Conservation (phyloP, 2,113 vertebrate species). For the Dolichallabes microphthalmus region DNA sequence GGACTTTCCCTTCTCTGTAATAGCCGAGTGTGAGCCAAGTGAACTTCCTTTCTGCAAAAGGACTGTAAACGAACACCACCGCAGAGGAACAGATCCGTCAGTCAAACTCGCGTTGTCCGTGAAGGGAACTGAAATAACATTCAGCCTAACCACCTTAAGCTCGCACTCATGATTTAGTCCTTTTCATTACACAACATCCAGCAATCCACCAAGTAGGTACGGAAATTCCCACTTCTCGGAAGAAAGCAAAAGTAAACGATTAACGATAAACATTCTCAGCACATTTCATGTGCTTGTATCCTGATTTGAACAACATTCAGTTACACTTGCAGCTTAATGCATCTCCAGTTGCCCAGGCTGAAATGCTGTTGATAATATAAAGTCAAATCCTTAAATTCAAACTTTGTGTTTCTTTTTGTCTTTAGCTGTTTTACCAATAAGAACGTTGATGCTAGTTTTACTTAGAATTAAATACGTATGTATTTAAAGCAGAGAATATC, state of each 20-base stretch:
- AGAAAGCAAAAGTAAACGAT: neutral
- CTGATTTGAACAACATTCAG: neutral
- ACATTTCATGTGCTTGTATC: neutral
- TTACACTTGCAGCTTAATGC: neutral
- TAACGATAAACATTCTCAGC: neutral
- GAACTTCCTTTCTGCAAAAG: constrained; percentile 47
- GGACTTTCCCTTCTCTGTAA: constrained; percentile 20
- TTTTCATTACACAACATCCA: neutral
- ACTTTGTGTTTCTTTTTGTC: neutral
- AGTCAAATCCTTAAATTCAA: neutral
- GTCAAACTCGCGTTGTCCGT: neutral
- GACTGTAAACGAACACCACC: neutral
- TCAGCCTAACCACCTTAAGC: neutral
- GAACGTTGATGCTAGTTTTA: neutral
- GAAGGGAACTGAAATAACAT: neutral
- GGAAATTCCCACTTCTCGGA: neutral
- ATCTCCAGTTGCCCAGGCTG: neutral
- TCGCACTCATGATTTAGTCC: neutral
- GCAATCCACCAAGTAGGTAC: neutral
- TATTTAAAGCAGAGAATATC: neutral
- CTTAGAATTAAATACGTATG: no score
- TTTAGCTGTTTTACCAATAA: neutral
- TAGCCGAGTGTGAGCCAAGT: constrained; percentile 48
- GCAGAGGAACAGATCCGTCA: neutral
- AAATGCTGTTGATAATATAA: neutral